A percentile compares a stretch with the other conserved stretches of the same genome.
Evolutionary conservation across 2,888 invertebrate species (phyloP).

Genomic region (Alitta virens): DNA sequence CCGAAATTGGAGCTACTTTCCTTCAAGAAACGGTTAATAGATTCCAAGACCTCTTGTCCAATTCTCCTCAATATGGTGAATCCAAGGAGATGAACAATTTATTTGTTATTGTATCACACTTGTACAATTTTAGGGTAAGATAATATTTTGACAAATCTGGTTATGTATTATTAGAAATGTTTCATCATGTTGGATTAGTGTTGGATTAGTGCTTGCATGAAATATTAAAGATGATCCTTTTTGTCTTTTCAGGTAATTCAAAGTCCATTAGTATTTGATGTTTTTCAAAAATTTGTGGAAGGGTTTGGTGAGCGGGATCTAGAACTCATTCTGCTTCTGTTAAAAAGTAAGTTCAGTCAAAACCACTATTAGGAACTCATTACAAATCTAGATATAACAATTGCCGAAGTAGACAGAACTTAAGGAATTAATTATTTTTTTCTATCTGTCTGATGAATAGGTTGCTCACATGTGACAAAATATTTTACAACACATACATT

Average conservation of each 20-base stretch:
- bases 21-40: constrained; percentile 71
- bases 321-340: constrained; percentile 75
- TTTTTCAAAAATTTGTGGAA: constrained; percentile 68
- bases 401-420: too few relatives aligned
- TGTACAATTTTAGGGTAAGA: constrained; percentile 83
- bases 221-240: too few relatives aligned
- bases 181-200: too few relatives aligned
- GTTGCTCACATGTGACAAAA: too few relatives aligned
- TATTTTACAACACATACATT: background rate
- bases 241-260: constrained; percentile 74
- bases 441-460: too few relatives aligned
- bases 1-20: constrained; percentile 80
- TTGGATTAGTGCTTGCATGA: too few relatives aligned
- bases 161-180: too few relatives aligned
- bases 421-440: too few relatives aligned
- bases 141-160: too few relatives aligned
- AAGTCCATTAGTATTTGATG: constrained; percentile 74
- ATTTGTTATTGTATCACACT: constrained; percentile 72
- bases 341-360: constrained; percentile 62
- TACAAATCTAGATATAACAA: too few relatives aligned
- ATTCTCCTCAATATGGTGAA: constrained; percentile 59
- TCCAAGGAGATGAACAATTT: constrained; percentile 82
- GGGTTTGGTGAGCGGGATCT: constrained; percentile 75
- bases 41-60: constrained; percentile 64
- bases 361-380: too few relatives aligned